Evolutionary conservation across 64 coral and sea anemone species (phyloP).

Genomic region (Stylophora pistillata): DNA sequence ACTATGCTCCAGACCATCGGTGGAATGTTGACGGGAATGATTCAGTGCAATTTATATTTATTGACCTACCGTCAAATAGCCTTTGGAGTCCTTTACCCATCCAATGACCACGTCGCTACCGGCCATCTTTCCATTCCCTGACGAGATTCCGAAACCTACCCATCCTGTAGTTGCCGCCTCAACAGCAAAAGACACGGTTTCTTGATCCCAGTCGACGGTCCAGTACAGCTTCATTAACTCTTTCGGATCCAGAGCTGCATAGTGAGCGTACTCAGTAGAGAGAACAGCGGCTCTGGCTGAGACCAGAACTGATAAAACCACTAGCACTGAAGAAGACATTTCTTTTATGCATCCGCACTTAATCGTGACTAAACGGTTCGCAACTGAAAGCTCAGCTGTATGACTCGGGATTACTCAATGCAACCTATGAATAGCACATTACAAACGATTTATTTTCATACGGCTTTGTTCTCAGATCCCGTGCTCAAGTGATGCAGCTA

Average conservation of each 20-base stretch:
- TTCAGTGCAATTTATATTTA: no score
- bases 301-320: not conserved
- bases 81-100: conserved; percentile 51
- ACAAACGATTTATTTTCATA: no score
- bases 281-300: conserved; percentile 1
- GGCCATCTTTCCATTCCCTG: conserved; percentile 35
- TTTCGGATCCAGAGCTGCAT: conserved; percentile 23
- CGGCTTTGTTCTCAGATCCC: no score
- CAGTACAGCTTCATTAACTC: conserved; percentile 54
- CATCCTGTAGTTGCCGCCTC: conserved; percentile 59
- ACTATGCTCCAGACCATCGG: no score
- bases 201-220: conserved; percentile 17
- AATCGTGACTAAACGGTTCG: not conserved
- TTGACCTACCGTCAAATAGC: conserved; percentile 25
- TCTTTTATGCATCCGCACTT: not conserved
- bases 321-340: not conserved
- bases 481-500: no score
- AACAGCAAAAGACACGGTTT: conserved; percentile 44
- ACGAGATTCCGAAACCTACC: conserved; percentile 50
- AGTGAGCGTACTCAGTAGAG: conserved; percentile 33
- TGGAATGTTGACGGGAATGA: no score
- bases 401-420: not conserved
- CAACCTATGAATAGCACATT: no score
- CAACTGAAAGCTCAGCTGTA: not conserved
- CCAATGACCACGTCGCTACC: conserved; percentile 52